Conservation (phyloP, 2,797 vertebrate genomes). For the Anguilla megastoma region DNA sequence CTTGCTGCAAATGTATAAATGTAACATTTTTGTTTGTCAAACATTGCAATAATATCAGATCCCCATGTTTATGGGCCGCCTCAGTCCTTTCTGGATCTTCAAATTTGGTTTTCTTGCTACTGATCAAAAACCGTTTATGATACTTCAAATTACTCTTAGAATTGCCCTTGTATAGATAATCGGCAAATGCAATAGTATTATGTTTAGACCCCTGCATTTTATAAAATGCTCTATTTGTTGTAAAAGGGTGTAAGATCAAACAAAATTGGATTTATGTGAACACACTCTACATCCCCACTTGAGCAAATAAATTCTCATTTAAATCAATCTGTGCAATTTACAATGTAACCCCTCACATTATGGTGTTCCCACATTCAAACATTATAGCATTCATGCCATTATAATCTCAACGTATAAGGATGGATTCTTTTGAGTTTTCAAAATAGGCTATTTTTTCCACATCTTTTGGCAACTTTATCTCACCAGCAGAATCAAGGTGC, state of each 20-base stretch:
- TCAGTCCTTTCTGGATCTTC: background rate
- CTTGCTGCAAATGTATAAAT: background rate
- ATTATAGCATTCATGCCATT: background rate
- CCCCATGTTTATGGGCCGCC: background rate
- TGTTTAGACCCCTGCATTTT: background rate
- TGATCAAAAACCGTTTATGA: background rate
- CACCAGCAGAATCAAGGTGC: conserved; percentile 5
- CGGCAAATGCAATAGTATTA: background rate
- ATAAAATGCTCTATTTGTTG: conserved; percentile 31
- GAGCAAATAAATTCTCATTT: conserved; percentile 12
- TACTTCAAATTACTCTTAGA: background rate
- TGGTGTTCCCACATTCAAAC: background rate
- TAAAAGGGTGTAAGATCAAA: conserved; percentile 15
- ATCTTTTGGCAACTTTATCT: background rate
- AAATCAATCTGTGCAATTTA: conserved; percentile 15
- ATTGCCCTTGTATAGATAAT: background rate
- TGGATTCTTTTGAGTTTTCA: conserved; percentile 31
- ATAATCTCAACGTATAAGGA: background rate
- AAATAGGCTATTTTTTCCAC: background rate
- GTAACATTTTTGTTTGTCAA: background rate
- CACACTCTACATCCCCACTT: conserved; percentile 11
- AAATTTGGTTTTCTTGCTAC: background rate
- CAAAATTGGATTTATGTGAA: conserved; percentile 5
- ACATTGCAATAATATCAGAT: background rate
- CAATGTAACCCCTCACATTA: background rate